Evolutionary conservation across 2,113 vertebrate species (phyloP).

Genomic region (Ictidomys tridecemlineatus): DNA sequence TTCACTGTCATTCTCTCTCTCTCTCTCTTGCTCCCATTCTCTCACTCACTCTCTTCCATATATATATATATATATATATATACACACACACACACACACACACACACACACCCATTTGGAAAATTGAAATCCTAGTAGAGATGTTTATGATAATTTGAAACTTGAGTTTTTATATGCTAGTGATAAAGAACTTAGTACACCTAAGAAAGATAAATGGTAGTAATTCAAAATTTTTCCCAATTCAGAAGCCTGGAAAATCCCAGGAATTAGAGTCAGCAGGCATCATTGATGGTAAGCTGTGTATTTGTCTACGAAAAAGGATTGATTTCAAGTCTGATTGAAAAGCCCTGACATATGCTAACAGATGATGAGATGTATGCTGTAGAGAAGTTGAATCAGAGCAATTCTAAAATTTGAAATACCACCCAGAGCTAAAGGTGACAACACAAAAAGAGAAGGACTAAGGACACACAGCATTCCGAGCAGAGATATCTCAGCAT

Average conservation of each 20-base stretch:
- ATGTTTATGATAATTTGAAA: background rate
- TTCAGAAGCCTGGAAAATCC: background rate
- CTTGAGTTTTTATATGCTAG: background rate
- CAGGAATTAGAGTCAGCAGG: background rate
- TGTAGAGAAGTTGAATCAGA: background rate
- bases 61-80: too few species aligned
- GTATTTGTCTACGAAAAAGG: background rate
- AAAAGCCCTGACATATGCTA: background rate
- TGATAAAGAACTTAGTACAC: background rate
- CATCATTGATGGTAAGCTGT: background rate
- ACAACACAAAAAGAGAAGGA: background rate
- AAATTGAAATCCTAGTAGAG: background rate
- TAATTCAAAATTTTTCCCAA: background rate
- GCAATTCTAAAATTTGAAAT: background rate
- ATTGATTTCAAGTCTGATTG: background rate
- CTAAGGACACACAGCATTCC: background rate
- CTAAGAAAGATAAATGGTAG: background rate
- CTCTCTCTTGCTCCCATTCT: too few species aligned
- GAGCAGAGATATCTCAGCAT: background rate
- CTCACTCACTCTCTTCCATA: too few species aligned
- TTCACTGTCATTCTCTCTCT: too few species aligned
- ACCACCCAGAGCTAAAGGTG: background rate
- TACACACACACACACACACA: too few species aligned
- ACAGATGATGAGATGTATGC: background rate
- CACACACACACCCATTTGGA: background rate